Conservation (phyloP, 2,113 vertebrate genomes). For the Datnioides undecimradiatus region DNA sequence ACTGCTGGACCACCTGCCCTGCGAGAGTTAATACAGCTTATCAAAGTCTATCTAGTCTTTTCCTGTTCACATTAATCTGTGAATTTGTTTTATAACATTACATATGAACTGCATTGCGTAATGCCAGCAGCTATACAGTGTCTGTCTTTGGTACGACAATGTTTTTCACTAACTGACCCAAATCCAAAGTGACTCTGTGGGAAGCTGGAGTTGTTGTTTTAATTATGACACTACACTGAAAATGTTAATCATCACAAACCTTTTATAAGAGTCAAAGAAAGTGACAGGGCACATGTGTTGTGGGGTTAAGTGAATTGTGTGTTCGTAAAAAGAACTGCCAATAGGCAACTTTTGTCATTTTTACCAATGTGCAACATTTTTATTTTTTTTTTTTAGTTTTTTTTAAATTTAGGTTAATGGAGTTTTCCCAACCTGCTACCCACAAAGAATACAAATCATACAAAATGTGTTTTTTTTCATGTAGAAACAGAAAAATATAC, state of each 20-base stretch:
- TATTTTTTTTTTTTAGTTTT: no score
- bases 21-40: constrained; percentile 24
- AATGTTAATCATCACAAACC: background rate
- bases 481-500: background rate
- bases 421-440: background rate
- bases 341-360: no score
- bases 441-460: background rate
- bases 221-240: background rate
- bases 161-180: background rate
- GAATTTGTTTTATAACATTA: constrained; percentile 48
- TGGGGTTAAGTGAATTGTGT: background rate
- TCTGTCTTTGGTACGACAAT: background rate
- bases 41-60: constrained; percentile 38
- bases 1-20: constrained; percentile 11
- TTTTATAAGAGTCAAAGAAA: background rate
- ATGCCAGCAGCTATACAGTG: background rate
- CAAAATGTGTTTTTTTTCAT: background rate
- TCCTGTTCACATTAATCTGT: constrained; percentile 44
- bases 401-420: background rate
- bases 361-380: no score
- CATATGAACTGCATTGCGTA: constrained; percentile 30
- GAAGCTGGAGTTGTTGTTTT: background rate
- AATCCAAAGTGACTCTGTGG: background rate
- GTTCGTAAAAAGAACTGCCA: background rate
- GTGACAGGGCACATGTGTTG: background rate